A percentile compares a stretch with the other conserved stretches of the same genome.
Conservation (phyloP, 2,888 invertebrate species). For the Elegia similella region DNA sequence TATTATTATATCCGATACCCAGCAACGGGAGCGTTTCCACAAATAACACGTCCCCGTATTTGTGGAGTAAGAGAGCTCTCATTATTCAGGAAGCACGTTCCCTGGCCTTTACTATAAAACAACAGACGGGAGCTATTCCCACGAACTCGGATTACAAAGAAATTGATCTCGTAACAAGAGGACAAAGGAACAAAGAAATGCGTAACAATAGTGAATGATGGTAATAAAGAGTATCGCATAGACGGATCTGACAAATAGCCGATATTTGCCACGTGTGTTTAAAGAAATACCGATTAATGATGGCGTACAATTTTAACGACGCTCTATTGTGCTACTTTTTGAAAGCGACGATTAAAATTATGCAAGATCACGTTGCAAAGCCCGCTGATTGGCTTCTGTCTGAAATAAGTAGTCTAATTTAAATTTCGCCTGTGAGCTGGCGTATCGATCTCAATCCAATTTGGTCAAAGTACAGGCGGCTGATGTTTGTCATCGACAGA, state of each 20-base stretch:
- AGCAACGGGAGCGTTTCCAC: neutral
- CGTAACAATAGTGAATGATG: conserved; percentile 5
- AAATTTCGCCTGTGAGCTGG: conserved; percentile 10
- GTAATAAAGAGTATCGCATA: neutral
- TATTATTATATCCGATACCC: neutral
- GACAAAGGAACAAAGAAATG: conserved; percentile 10
- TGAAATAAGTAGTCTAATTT: conserved; percentile 4
- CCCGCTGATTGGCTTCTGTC: conserved; percentile 3
- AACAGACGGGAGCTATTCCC: neutral
- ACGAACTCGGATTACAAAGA: conserved; percentile 4
- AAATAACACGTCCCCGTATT: neutral
- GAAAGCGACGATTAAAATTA: neutral
- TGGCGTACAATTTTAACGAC: neutral
- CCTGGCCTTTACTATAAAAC: neutral
- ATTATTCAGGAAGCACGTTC: neutral
- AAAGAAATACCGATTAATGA: neutral
- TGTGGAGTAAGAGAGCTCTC: neutral
- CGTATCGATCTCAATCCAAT: conserved; percentile 30
- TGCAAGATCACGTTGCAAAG: neutral
- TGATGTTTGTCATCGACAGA: conserved; percentile 12
- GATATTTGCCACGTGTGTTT: neutral
- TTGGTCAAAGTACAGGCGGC: conserved; percentile 20
- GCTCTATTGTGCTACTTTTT: neutral
- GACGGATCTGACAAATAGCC: neutral
- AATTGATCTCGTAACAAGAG: conserved; percentile 4